Evolutionary conservation across 1,140 invertebrate species (phyloP), one percentile per base, ranked within the genome.

Genomic region (Heliothis virescens): DNA sequence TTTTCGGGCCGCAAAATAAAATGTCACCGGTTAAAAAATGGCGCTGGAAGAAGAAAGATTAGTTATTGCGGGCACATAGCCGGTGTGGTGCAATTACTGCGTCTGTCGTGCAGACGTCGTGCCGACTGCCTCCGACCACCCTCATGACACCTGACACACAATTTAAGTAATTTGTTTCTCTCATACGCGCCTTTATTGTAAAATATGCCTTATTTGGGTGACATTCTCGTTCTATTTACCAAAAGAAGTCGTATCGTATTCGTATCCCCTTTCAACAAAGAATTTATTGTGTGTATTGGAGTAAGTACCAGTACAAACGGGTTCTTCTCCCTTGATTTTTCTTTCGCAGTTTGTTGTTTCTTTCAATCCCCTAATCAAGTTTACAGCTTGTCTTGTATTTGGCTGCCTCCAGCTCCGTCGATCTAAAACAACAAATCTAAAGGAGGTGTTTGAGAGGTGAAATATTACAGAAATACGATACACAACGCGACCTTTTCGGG

Each of bases 361-460:
- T 83, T 86, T 87, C 86, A 85, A 90, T 90, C 83, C 82, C 71
- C 82, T 90, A 91, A 90, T 90, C 85, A 90, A 88, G 87, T 90
- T 90, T 90, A 85, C 81, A 87, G 83, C 79, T 86, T 85, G 83
- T 86, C 84, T 86, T 84, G 79, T 86, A 81, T 85, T 86, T 82
- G 78, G 76, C 84, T 84, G 73, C 85, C 82, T 83, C 79, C 75
- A 82, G 81, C 75, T 84, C 82, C 76, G 81, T 79, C 55, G 63
- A 85, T 85, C 80, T 82, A 80, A 84, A 83, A 83, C 71, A 72
- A 69, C 55, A 60, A 60, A 15, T 78, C 57, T 72, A 57, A 34
- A 34, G 67, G 50, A 55, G 63, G 65, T 69, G 65, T 69, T 69
- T 71, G 21, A 52, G 67, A 71, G n/a, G 48, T 71, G 67, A 71